These are phyloP conservation scores for Dilophus febrilis DNA, from an alignment of 2,888 invertebrate genomes.

Conservation along the genomic window DNA sequence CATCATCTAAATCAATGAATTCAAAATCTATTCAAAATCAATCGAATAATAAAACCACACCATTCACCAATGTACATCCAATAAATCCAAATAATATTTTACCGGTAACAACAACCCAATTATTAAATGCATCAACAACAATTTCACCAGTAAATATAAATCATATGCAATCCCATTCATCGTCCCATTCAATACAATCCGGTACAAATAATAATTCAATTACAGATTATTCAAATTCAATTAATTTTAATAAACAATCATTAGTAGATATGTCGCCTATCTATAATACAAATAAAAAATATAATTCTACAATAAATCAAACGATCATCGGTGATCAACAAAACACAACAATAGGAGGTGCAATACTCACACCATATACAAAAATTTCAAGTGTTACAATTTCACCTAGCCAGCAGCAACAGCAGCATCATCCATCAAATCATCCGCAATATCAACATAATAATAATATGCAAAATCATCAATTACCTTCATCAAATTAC, in stretches of 20 bases:
- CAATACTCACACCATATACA: not conserved
- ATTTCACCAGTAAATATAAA: constrained; percentile 25
- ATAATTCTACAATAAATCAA: too few species aligned
- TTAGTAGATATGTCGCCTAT: too few species aligned
- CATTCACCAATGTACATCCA: constrained; percentile 19
- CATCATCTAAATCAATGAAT: constrained; percentile 3
- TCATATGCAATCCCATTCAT: too few species aligned
- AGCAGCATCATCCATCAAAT: constrained; percentile 14
- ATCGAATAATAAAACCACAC: constrained; percentile 8
- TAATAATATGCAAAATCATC: not conserved
- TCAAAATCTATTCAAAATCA: too few species aligned
- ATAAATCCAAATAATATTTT: constrained; percentile 23
- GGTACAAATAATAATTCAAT: too few species aligned
- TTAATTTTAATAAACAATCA: too few species aligned
- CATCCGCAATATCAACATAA: not conserved
- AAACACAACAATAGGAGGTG: too few species aligned
- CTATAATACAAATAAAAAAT: too few species aligned
- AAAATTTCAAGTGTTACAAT: not conserved
- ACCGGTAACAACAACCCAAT: constrained; percentile 26
- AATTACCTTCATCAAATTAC: not conserved
- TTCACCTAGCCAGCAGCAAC: not conserved
- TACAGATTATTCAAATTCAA: too few species aligned
- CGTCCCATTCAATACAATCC: too few species aligned
- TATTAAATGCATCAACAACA: constrained; percentile 26
- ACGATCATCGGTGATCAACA: too few species aligned